These are phyloP conservation scores for Ibycter americanus DNA, from an alignment of 2,797 vertebrate genomes.

Conservation along the genomic window DNA sequence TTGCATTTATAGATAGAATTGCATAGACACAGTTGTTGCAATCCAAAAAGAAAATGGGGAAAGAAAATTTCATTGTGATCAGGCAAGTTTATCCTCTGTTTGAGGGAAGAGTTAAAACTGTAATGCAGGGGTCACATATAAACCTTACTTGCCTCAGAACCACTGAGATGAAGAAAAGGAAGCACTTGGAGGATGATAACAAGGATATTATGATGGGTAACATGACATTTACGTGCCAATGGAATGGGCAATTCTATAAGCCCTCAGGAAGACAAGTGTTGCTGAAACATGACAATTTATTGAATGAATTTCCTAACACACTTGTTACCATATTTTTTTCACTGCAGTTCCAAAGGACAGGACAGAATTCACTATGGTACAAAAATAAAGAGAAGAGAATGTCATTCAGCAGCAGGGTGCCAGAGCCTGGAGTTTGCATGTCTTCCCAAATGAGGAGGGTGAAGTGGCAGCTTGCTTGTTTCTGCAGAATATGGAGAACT, in stretches of 20 bases:
- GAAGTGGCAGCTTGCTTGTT: not conserved
- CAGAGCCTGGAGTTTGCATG: not conserved
- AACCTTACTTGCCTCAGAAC: not conserved
- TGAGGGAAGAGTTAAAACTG: not conserved
- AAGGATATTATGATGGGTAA: constrained; percentile 23
- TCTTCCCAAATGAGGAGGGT: not conserved
- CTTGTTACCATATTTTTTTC: not conserved
- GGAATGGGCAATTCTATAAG: constrained; percentile 18
- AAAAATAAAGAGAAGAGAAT: not conserved
- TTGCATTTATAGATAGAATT: not conserved
- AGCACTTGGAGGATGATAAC: constrained; percentile 14
- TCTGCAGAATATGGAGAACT: not conserved
- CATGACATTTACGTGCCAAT: not conserved
- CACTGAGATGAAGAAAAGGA: not conserved
- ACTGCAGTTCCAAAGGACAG: no score
- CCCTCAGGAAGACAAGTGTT: constrained; percentile 31
- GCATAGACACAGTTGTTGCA: not conserved
- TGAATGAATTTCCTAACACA: not conserved
- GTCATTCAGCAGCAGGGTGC: not conserved
- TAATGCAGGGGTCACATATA: not conserved
- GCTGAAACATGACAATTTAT: constrained; percentile 14
- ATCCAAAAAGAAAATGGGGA: not conserved
- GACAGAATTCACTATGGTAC: no score
- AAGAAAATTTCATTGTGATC: not conserved
- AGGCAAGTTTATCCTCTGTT: not conserved